Base-by-base conservation (phyloP, 2,797 vertebrate genomes). In the Scleropages formosus region DNA sequence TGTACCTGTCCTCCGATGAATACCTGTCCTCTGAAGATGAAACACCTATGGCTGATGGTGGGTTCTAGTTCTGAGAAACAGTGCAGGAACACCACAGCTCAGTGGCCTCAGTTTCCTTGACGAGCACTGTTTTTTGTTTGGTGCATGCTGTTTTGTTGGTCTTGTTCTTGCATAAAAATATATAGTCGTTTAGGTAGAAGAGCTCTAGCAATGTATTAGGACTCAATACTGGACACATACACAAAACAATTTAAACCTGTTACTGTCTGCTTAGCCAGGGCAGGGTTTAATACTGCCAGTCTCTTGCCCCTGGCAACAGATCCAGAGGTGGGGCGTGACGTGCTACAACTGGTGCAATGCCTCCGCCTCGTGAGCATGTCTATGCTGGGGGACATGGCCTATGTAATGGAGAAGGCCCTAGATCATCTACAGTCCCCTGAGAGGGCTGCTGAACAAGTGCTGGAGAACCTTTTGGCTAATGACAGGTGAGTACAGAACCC, bases 401-500 rank as follows among this genome's bases (percentile, higher is more conserved):
- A 92, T 31, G 86, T 93, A 82, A 97, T 98, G 95, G 96, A 98
- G 85, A 94, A 91, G 78, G 93, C 95, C 75, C 93, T 97, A 87
- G 94, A 92, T 72, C 94, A 94, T 75, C 90, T 95, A 31, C 90
- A 95, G 86, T 91, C 95, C 68, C 96, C 96, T 46, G 96, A 96
- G 87, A 94, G 89, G 82, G 92, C 94, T 0, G 95, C 96, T 4
- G 95, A 98, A 67, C 92, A 93, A 73, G 91, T 98, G 78, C 85
- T 99, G 88, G 94, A 96, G 78, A 91, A 91, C 86, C 86, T 98
- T 88, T 90, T 98, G 84, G 93, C 94, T 84, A 93, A 90, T n/a
- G 70, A 72, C 18, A 18, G 70, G 70, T 59, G 27, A 59, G 53
- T 60, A n/a, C 26, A 15, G 53, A 3, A 3, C 9, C 12, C 3